Conservation (phyloP, 1,140 invertebrate species). For the Rhopalosiphum padi region DNA sequence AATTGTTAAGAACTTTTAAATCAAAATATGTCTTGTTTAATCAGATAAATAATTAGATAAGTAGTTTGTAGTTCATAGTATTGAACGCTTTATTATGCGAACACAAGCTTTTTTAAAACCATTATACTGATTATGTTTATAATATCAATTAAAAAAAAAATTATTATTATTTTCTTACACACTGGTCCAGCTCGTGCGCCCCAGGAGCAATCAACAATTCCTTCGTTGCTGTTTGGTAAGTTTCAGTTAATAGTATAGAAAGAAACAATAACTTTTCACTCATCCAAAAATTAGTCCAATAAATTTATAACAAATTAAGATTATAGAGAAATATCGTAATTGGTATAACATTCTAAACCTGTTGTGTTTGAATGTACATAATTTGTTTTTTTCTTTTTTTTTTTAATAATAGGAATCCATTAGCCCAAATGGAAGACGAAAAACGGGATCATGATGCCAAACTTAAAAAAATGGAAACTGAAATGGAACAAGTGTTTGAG, state of each 20-base stretch:
- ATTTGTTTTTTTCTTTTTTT: background rate
- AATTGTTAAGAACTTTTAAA: background rate
- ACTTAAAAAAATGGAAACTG: constrained; percentile 95
- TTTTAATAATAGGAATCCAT: constrained; percentile 79
- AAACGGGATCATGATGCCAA: constrained; percentile 94
- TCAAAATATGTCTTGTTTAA: background rate
- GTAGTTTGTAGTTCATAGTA: constrained; percentile 39
- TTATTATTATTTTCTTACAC: constrained; percentile 58
- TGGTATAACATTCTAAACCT: background rate
- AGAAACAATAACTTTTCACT: constrained; percentile 7
- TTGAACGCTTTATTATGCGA: constrained; percentile 1
- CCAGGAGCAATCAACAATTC: constrained; percentile 89
- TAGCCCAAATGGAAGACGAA: constrained; percentile 97
- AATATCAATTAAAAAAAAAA: constrained; percentile 42
- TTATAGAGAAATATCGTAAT: background rate
- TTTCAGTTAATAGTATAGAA: constrained; percentile 62
- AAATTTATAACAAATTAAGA: constrained; percentile 33
- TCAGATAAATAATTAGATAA: background rate
- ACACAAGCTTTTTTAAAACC: background rate
- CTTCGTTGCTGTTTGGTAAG: constrained; percentile 89
- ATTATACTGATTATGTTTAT: constrained; percentile 27
- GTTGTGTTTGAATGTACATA: background rate
- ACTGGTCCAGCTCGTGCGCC: constrained; percentile 74
- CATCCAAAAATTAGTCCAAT: constrained; percentile 53
- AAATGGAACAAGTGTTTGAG: constrained; percentile 94